phyloP scores from a whole-genome alignment of 2,113 vertebrate genomes.

The Stigmatopora argus region DNA sequence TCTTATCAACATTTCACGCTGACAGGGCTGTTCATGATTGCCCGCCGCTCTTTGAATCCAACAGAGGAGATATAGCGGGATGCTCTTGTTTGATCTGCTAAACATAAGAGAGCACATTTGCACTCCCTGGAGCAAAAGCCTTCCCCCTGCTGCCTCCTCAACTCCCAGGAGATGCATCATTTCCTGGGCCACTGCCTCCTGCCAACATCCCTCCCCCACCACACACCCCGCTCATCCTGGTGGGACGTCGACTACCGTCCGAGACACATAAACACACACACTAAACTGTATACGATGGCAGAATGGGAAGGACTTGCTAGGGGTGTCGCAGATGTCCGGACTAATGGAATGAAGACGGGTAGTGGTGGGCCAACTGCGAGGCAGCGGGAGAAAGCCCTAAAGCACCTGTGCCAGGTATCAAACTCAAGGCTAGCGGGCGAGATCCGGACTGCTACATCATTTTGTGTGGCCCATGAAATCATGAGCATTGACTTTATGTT shows the following conservation, averaged over 20 bases:
- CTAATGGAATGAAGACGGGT: slow-evolving; percentile 49
- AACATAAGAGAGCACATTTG: slow-evolving; percentile 56
- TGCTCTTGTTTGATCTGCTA: slow-evolving; percentile 43
- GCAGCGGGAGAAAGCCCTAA: slow-evolving; percentile 3
- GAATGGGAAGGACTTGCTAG: slow-evolving; percentile 34
- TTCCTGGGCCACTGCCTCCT: slow-evolving; percentile 56
- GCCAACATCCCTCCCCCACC: slow-evolving; percentile 13
- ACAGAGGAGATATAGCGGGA: slow-evolving; percentile 27
- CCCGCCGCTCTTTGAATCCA: slow-evolving; percentile 15
- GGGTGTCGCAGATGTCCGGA: slow-evolving; percentile 61
- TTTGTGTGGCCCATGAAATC: too few species aligned
- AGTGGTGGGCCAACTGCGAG: slow-evolving; percentile 40
- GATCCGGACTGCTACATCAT: too few species aligned
- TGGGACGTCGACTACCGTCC: slow-evolving; percentile 45
- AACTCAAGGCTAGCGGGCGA: too few species aligned
- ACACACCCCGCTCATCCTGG: slow-evolving; percentile 10
- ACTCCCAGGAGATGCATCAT: slow-evolving; percentile 54
- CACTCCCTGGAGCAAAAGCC: slow-evolving; percentile 45
- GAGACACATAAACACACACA: slow-evolving; percentile 16
- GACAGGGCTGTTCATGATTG: not conserved
- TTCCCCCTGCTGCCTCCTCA: slow-evolving; percentile 47
- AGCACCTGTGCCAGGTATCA: too few species aligned
- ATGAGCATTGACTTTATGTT: too few species aligned
- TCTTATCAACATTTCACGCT: not conserved
- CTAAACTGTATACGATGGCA: slow-evolving; percentile 25